Evolutionary conservation across 2,888 invertebrate species (phyloP).

Genomic region (Therioaphis trifolii): DNA sequence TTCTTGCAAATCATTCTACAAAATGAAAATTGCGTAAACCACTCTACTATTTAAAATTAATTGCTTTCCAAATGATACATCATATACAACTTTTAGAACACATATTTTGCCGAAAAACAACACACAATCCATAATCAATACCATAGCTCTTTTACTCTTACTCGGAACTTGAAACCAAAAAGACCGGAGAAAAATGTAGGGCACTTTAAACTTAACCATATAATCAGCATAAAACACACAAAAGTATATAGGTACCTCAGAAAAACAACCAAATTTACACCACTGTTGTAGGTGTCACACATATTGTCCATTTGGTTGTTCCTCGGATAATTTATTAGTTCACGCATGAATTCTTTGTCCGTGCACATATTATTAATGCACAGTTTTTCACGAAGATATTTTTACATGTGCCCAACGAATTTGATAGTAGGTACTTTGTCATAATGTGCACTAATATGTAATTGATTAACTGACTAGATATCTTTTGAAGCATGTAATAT

Average conservation of each 20-base stretch:
- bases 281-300: neutral
- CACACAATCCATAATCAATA: no score
- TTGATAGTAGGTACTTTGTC: no score
- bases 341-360: slow-evolving; percentile 19
- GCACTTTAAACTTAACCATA: neutral
- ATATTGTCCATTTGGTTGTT: no score
- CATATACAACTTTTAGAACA: neutral
- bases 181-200: neutral
- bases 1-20: no score
- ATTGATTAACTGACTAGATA: no score
- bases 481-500: no score
- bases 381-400: neutral
- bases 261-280: slow-evolving; percentile 8
- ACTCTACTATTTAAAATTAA: neutral
- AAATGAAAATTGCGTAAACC: neutral
- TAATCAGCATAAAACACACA: neutral
- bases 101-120: neutral
- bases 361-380: neutral
- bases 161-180: neutral
- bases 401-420: neutral
- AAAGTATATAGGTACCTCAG: neutral
- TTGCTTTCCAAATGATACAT: neutral
- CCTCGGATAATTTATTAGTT: slow-evolving; percentile 17
- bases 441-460: no score
- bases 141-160: neutral